Conservation (phyloP, 2,888 invertebrate genomes). For the Dascillus cervinus region DNA sequence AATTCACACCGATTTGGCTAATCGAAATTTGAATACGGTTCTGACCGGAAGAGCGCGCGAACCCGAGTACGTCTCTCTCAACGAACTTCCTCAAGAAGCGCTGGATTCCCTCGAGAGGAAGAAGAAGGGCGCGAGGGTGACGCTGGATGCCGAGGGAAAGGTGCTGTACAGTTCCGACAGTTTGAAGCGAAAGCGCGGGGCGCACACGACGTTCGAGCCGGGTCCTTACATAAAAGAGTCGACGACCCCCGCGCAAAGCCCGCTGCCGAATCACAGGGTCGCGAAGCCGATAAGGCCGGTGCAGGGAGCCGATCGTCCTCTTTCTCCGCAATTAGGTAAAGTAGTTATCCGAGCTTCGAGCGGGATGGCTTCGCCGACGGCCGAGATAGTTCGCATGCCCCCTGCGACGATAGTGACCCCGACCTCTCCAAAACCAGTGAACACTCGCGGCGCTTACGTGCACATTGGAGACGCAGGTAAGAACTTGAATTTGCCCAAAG, state of each 20-base stretch:
- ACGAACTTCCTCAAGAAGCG: constrained; percentile 56
- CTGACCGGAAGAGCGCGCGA: constrained; percentile 51
- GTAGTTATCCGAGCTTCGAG: constrained; percentile 41
- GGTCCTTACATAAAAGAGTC: constrained; percentile 73
- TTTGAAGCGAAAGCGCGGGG: constrained; percentile 67
- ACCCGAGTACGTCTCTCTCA: constrained; percentile 73
- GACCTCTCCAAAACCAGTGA: constrained; percentile 37
- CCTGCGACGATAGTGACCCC: constrained; percentile 59
- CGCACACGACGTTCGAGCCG: constrained; percentile 81
- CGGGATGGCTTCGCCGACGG: constrained; percentile 35
- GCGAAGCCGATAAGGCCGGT: constrained; percentile 43
- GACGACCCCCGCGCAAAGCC: constrained; percentile 44
- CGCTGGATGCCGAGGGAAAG: constrained; percentile 78
- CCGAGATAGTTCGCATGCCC: constrained; percentile 52
- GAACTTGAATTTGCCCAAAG: constrained; percentile 37
- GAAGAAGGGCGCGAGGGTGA: constrained; percentile 68
- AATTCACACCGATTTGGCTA: constrained; percentile 53
- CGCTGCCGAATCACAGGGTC: constrained; percentile 41
- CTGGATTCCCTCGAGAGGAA: constrained; percentile 48
- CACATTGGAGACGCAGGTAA: constrained; percentile 61
- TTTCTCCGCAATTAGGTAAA: constrained; percentile 60
- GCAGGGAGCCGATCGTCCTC: constrained; percentile 38
- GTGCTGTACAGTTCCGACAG: constrained; percentile 85
- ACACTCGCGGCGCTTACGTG: constrained; percentile 57
- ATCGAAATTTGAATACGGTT: constrained; percentile 53